Percentiles rank a stretch among this genome's conserved stretches.
phyloP scores from a whole-genome alignment of 2,113 vertebrate genomes.

The Empidonax traillii region DNA sequence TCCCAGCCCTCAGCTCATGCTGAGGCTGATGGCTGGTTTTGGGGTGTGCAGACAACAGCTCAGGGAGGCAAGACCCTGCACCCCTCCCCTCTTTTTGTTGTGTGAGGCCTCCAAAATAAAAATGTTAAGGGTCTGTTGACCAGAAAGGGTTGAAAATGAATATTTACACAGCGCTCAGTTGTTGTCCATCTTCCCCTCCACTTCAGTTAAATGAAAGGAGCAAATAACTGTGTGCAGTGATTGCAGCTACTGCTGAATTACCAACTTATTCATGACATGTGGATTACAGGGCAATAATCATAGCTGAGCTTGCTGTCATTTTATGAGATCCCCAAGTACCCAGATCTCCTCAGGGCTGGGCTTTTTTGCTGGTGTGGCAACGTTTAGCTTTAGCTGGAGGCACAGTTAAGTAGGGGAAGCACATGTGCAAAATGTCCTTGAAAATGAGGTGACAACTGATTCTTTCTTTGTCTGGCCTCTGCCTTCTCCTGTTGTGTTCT shows the following conservation, averaged over 20 bases:
- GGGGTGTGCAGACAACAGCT: not conserved
- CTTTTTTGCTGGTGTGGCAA: not conserved
- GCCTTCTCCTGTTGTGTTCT: not conserved
- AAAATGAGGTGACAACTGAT: not conserved
- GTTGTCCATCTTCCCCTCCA: not conserved
- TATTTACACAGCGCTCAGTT: not conserved
- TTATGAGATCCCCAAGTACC: constrained; percentile 1
- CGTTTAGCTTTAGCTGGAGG: constrained; percentile 5
- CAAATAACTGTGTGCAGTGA: not conserved
- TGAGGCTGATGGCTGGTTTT: not conserved
- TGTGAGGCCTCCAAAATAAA: not conserved
- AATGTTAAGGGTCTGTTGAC: not conserved
- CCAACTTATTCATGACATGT: not conserved
- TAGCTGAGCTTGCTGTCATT: constrained; percentile 1
- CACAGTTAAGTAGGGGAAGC: not conserved
- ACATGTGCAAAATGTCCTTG: not conserved
- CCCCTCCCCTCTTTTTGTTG: not conserved
- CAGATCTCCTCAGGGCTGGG: not conserved
- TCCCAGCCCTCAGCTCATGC: not conserved
- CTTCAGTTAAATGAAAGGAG: not conserved
- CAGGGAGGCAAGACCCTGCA: not conserved
- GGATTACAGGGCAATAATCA: constrained; percentile 59
- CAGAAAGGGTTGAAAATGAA: not conserved
- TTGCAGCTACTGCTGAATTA: not conserved
- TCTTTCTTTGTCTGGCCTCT: not conserved